Evolutionary conservation across 2,797 vertebrate species (phyloP).

Genomic region (Avahi laniger): DNA sequence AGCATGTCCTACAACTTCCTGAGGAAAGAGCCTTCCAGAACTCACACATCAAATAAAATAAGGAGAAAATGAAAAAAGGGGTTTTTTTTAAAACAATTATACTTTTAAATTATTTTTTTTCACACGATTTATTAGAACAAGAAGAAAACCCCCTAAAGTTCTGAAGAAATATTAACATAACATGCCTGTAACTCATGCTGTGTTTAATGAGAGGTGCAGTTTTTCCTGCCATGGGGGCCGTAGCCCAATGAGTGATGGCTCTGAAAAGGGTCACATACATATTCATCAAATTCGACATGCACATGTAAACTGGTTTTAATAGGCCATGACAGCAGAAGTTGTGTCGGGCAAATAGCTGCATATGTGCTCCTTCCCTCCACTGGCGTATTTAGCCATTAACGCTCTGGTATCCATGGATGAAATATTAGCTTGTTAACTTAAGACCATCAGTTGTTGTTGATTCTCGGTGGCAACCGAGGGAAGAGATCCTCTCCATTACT

Average conservation of each 20-base stretch:
- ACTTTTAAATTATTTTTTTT: slow-evolving; percentile 87
- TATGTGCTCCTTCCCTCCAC: slow-evolving; percentile 85
- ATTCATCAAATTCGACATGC: slow-evolving; percentile 99
- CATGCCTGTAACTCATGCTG: slow-evolving; percentile 92
- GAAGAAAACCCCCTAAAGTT: slow-evolving; percentile 90
- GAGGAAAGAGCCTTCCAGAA: slow-evolving; percentile 63
- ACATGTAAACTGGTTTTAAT: slow-evolving; percentile 98
- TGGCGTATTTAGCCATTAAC: slow-evolving; percentile 87
- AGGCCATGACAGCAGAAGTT: slow-evolving; percentile 95
- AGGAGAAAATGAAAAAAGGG: slow-evolving; percentile 51
- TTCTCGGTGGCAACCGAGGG: slow-evolving; percentile 77
- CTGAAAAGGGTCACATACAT: slow-evolving; percentile 99
- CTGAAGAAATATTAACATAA: slow-evolving; percentile 90
- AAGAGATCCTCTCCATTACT: slow-evolving; percentile 78
- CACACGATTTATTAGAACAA: slow-evolving; percentile 86
- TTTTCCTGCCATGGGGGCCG: slow-evolving; percentile 90
- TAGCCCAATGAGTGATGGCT: slow-evolving; percentile 91
- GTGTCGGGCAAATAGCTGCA: slow-evolving; percentile 89
- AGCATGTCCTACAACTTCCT: slow-evolving; percentile 73
- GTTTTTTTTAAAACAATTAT: slow-evolving; percentile 82
- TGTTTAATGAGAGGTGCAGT: slow-evolving; percentile 95
- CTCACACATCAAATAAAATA: slow-evolving; percentile 62
- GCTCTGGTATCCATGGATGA: slow-evolving; percentile 87
- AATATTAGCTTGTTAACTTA: slow-evolving; percentile 89
- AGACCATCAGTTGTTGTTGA: slow-evolving; percentile 84